These are phyloP conservation scores for Phytoseiulus persimilis DNA, from an alignment of 2,888 invertebrate genomes.

Conservation along the genomic window DNA sequence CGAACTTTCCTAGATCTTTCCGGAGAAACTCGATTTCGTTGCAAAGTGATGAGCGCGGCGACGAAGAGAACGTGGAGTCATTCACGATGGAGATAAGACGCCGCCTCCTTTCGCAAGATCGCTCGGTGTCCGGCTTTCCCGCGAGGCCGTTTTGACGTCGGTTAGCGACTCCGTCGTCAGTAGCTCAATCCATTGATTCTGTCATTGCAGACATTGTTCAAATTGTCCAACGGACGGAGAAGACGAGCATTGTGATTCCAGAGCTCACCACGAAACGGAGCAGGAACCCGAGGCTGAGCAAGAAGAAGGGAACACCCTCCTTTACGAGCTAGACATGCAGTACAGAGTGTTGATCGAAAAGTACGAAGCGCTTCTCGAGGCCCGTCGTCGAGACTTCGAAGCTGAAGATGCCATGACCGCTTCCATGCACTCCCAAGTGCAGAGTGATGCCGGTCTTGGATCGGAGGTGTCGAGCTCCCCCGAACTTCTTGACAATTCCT, in stretches of 20 bases:
- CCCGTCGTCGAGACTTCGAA: constrained; percentile 41
- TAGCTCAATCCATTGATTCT: too few species aligned
- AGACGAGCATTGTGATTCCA: not conserved
- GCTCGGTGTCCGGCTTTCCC: not conserved
- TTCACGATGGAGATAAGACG: too few species aligned
- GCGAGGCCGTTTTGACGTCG: too few species aligned
- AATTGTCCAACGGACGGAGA: not conserved
- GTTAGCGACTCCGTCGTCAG: too few species aligned
- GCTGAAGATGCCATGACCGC: constrained; percentile 36
- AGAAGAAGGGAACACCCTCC: constrained; percentile 40
- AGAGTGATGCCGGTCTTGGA: constrained; percentile 10
- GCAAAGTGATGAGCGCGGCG: not conserved
- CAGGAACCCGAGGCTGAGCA: constrained; percentile 16
- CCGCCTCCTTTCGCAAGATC: not conserved
- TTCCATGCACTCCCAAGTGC: constrained; percentile 7
- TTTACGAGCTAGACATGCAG: constrained; percentile 45
- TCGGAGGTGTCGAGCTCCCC: not conserved
- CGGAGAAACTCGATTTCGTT: not conserved
- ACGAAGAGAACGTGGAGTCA: too few species aligned
- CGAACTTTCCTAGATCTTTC: not conserved
- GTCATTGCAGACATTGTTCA: not conserved
- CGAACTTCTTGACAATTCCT: not conserved
- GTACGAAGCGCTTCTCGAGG: constrained; percentile 45
- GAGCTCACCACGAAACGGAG: not conserved
- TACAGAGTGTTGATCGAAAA: constrained; percentile 46